A percentile compares a stretch with the other conserved stretches of the same genome.
These are phyloP conservation scores for Marcusenius ussheri DNA, from an alignment of 2,113 vertebrate genomes.

Conservation along the genomic window DNA sequence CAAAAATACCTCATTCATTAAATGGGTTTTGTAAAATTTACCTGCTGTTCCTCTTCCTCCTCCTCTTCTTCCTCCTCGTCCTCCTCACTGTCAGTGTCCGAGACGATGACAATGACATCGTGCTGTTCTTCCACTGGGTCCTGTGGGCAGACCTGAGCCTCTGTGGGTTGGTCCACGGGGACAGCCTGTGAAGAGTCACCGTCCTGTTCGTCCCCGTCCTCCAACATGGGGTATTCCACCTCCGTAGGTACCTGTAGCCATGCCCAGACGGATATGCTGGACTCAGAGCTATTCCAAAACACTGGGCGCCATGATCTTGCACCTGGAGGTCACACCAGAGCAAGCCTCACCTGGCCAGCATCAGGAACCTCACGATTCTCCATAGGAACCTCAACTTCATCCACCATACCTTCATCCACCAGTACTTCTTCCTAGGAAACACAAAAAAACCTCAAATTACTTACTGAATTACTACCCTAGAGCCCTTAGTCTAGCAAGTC, in stretches of 20 bases:
- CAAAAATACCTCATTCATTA: background rate
- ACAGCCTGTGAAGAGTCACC: constrained; percentile 63
- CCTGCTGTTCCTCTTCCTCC: constrained; percentile 56
- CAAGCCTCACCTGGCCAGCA: constrained; percentile 70
- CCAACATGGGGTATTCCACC: constrained; percentile 72
- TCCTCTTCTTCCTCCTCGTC: constrained; percentile 76
- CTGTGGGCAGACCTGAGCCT: constrained; percentile 60
- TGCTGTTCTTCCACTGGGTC: constrained; percentile 68
- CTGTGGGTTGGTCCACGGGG: constrained; percentile 63
- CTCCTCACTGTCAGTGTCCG: constrained; percentile 79
- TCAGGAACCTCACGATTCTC: constrained; percentile 82
- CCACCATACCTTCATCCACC: constrained; percentile 78
- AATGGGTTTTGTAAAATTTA: background rate
- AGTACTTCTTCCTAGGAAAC: constrained; percentile 75
- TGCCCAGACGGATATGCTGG: background rate
- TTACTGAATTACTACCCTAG: background rate
- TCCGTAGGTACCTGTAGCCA: constrained; percentile 59
- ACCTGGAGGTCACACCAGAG: background rate
- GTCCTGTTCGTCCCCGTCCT: constrained; percentile 69
- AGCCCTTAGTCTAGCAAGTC: background rate
- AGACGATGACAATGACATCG: constrained; percentile 85
- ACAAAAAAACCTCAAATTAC: background rate
- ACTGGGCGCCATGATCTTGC: background rate
- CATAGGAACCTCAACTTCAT: constrained; percentile 72
- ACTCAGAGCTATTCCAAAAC: background rate